phyloP scores from a whole-genome alignment of 2,113 vertebrate species.

The Malurus cyaneus region DNA sequence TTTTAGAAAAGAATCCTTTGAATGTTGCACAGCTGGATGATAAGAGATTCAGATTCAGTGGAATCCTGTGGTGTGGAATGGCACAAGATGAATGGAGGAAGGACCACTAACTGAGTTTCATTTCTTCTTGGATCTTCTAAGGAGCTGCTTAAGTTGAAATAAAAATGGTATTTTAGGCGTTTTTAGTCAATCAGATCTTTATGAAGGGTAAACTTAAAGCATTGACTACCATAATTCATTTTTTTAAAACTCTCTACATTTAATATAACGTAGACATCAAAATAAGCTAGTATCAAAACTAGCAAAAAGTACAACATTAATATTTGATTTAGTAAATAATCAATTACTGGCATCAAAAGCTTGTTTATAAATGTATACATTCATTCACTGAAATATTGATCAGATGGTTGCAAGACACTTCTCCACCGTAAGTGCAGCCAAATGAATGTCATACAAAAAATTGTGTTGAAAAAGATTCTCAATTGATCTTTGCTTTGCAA shows the following conservation, averaged over 20 bases:
- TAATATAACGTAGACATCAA: neutral
- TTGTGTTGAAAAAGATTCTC: neutral
- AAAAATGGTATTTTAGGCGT: neutral
- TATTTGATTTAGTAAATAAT: neutral
- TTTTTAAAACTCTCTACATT: neutral
- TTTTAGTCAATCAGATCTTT: neutral
- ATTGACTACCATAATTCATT: neutral
- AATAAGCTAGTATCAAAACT: neutral
- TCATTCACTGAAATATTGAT: neutral
- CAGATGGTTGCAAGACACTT: neutral
- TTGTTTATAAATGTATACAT: neutral
- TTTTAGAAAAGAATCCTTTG: constrained; percentile 12
- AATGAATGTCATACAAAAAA: neutral
- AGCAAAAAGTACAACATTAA: neutral
- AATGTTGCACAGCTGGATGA: neutral
- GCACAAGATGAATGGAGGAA: neutral
- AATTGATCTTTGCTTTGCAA: constrained; percentile 12
- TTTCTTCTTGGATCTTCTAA: neutral
- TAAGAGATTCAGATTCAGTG: neutral
- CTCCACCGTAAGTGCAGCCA: neutral
- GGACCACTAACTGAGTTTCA: neutral
- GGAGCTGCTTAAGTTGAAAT: neutral
- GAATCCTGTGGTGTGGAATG: neutral
- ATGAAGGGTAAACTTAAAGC: neutral
- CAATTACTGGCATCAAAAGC: neutral